These are phyloP conservation scores for Eristalis intricaria DNA, from an alignment of 2,888 invertebrate species.

Conservation along the genomic window DNA sequence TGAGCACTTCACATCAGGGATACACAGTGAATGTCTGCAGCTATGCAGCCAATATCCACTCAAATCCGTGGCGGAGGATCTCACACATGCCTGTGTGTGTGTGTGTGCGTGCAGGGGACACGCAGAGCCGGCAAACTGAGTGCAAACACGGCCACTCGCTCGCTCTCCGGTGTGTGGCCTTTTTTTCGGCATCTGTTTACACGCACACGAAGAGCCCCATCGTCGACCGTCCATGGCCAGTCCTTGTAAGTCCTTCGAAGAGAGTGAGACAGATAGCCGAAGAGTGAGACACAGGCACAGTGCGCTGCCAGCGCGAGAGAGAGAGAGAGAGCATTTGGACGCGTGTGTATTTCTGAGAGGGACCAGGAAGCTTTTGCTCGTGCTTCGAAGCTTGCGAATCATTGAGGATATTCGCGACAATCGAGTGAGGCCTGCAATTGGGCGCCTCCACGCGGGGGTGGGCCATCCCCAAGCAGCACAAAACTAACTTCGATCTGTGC, in stretches of 20 bases:
- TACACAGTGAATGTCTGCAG: neutral
- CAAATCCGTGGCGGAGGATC: too few species aligned
- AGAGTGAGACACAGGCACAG: neutral
- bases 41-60: constrained; percentile 4
- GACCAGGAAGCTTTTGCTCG: neutral
- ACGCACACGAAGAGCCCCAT: constrained; percentile 36
- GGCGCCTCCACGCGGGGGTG: too few species aligned
- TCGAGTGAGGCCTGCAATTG: neutral
- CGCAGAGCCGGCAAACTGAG: constrained; percentile 58
- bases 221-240: constrained; percentile 18
- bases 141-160: constrained; percentile 7
- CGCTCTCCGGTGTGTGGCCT: neutral
- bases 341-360: neutral
- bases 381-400: neutral
- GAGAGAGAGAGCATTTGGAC: neutral
- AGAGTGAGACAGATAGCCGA: neutral
- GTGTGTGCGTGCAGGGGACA: constrained; percentile 14
- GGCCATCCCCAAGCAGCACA: too few species aligned
- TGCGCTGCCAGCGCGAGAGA: neutral
- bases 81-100: neutral
- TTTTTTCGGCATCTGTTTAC: constrained; percentile 26
- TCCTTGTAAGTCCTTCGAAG: neutral
- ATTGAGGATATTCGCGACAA: constrained; percentile 4
- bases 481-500: neutral
- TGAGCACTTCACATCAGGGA: too few species aligned